These are phyloP conservation scores for Conops quadrifasciatus DNA, from an alignment of 2,888 invertebrate species.

Conservation along the genomic window DNA sequence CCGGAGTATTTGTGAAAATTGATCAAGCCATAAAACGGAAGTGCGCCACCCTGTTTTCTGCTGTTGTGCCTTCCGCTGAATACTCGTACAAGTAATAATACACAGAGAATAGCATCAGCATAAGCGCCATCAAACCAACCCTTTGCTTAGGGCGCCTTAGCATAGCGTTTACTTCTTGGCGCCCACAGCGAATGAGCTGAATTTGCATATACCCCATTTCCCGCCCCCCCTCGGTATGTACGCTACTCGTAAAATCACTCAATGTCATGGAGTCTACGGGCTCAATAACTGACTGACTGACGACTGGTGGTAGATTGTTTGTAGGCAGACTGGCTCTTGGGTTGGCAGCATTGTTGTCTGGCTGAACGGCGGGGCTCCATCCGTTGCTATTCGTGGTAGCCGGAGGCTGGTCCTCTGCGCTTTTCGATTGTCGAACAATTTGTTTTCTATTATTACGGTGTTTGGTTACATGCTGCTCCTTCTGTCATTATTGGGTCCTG, in stretches of 20 bases:
- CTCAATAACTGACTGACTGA: neutral
- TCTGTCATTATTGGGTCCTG: conserved; percentile 37
- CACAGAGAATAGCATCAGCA: conserved; percentile 20
- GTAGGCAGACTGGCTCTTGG: conserved; percentile 32
- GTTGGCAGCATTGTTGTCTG: neutral
- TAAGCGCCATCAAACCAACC: conserved; percentile 17
- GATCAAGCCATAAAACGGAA: conserved; percentile 43
- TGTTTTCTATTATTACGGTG: conserved; percentile 60
- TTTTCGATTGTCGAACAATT: conserved; percentile 46
- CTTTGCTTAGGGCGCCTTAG: conserved; percentile 10
- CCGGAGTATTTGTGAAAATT: conserved; percentile 32
- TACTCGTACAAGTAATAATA: neutral
- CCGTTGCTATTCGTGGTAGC: conserved; percentile 43
- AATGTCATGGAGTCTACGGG: conserved; percentile 16
- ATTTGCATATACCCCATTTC: conserved; percentile 22
- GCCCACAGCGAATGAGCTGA: neutral
- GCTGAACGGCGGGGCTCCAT: conserved; percentile 27
- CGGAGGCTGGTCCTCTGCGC: conserved; percentile 35
- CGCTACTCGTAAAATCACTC: conserved; percentile 11
- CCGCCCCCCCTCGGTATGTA: neutral
- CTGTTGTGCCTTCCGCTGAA: neutral
- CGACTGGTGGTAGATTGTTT: conserved; percentile 9
- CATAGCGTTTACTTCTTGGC: neutral
- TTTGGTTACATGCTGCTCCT: conserved; percentile 47
- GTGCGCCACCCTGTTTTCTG: conserved; percentile 21